phyloP scores from a whole-genome alignment of 2,113 vertebrate species.

The Orthonyx spaldingii region DNA sequence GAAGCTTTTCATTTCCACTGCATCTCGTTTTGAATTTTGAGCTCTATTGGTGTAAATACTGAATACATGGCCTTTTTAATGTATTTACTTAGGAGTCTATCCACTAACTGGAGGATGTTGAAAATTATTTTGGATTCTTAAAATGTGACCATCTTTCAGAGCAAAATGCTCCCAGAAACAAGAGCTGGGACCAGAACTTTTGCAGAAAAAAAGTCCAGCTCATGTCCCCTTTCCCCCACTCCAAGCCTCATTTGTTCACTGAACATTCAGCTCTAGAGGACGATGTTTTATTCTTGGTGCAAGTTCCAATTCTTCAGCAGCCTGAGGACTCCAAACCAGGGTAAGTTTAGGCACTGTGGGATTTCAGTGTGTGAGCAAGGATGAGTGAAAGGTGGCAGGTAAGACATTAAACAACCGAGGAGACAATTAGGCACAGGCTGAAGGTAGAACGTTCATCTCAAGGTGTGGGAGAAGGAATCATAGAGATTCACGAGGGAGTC shows the following conservation, averaged over 20 bases:
- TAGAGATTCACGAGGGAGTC: background rate
- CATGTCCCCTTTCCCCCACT: background rate
- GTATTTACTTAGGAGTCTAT: background rate
- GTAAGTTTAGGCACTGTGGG: background rate
- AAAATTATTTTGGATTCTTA: background rate
- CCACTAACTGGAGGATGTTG: accelerated
- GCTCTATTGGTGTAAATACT: background rate
- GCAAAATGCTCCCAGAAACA: background rate
- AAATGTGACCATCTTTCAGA: background rate
- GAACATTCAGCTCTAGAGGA: background rate
- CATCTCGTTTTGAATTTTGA: background rate
- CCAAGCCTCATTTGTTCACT: background rate
- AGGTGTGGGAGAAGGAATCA: background rate
- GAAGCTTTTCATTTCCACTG: background rate
- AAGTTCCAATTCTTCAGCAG: background rate
- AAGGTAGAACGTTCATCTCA: background rate
- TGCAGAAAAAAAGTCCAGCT: background rate
- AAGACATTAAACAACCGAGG: background rate
- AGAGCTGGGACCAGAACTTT: background rate
- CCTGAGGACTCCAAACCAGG: background rate
- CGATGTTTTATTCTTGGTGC: background rate
- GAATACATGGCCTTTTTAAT: background rate
- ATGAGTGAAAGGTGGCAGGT: background rate
- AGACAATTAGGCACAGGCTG: background rate
- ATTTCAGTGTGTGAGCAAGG: background rate